These are phyloP conservation scores for Mohoua ochrocephala DNA, from an alignment of 2,113 vertebrate species.

Conservation along the genomic window DNA sequence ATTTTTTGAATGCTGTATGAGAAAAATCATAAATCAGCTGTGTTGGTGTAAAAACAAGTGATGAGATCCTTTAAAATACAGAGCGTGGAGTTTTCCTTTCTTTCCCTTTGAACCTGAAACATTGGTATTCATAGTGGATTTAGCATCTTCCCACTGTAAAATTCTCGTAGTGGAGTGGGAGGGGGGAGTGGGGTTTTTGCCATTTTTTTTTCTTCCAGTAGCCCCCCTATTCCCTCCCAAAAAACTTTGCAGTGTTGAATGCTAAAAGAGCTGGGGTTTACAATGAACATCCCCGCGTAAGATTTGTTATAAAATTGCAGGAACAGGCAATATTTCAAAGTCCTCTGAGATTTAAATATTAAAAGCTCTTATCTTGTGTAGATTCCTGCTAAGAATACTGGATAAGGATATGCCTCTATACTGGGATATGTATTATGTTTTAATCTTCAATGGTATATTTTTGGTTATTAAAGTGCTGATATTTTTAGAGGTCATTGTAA, in stretches of 20 bases:
- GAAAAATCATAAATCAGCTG: neutral
- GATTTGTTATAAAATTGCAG: neutral
- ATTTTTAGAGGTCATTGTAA: neutral
- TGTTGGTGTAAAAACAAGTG: neutral
- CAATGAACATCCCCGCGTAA: neutral
- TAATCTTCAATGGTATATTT: neutral
- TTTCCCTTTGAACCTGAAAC: neutral
- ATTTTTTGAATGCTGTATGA: neutral
- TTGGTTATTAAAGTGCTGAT: neutral
- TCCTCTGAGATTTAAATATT: neutral
- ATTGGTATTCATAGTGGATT: neutral
- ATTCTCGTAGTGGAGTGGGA: neutral
- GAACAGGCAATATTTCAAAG: neutral
- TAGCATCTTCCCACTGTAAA: neutral
- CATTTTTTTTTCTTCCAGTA: too few species aligned
- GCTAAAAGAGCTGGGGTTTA: neutral
- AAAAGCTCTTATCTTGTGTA: neutral
- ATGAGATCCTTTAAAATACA: neutral
- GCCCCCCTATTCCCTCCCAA: fast-evolving
- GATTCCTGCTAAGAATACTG: neutral
- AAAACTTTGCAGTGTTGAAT: neutral
- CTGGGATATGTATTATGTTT: neutral
- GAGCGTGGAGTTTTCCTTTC: neutral
- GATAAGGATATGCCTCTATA: neutral
- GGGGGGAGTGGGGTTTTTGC: fast-evolving